phyloP scores from a whole-genome alignment of 1,140 invertebrate species.

The Brachionus koreanus region DNA sequence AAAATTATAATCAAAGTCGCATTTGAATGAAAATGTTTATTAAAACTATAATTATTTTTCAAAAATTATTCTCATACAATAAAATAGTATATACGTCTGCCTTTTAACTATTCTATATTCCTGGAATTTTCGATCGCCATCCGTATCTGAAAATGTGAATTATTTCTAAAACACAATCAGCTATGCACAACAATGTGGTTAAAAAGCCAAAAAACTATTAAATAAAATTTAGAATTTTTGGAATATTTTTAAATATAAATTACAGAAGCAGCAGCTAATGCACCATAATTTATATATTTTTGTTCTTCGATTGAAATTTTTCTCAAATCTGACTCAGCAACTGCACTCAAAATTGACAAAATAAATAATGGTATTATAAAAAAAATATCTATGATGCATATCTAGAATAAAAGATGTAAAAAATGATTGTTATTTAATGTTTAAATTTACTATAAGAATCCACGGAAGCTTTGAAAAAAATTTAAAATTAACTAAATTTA shows the following conservation, averaged over 20 bases:
- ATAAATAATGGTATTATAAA: not conserved
- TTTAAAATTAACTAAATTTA: constrained; percentile 1
- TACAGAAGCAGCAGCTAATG: not conserved
- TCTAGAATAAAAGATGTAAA: not conserved
- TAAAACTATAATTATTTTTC: too few relatives aligned
- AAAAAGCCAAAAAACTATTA: not conserved
- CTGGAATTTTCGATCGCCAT: not conserved
- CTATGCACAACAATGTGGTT: not conserved
- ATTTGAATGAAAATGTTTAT: not conserved
- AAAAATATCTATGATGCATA: not conserved
- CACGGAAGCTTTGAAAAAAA: constrained; percentile 19
- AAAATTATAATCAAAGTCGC: too few relatives aligned
- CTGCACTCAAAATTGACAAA: not conserved
- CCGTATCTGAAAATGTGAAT: not conserved
- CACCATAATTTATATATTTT: not conserved
- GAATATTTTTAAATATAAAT: not conserved
- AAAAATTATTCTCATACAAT: too few relatives aligned
- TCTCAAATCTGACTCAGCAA: not conserved
- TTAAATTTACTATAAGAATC: not conserved
- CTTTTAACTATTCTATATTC: not conserved
- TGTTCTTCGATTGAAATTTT: not conserved
- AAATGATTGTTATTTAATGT: too few relatives aligned
- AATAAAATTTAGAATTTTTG: not conserved
- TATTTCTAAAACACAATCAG: not conserved
- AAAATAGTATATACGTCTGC: too few relatives aligned